Conservation (phyloP, 1,140 invertebrate genomes). For the Apis florea region DNA sequence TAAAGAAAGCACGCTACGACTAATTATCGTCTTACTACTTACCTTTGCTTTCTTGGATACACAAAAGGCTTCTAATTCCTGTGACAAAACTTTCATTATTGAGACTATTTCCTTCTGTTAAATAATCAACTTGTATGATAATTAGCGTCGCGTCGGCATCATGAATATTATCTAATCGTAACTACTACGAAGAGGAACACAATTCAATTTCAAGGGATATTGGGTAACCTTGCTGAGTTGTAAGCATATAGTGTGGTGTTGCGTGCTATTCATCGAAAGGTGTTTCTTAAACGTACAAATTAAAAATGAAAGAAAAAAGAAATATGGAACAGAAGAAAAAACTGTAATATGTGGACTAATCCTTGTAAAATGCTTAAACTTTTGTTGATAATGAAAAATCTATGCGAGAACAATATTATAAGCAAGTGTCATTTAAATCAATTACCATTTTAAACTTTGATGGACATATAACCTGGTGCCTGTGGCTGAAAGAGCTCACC, state of each 20-base stretch:
- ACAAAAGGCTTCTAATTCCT: conserved; percentile 64
- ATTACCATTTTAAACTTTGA: conserved; percentile 73
- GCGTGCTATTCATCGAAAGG: conserved; percentile 74
- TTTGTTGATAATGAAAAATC: conserved; percentile 79
- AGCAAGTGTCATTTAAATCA: conserved; percentile 75
- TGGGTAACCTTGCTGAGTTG: conserved; percentile 62
- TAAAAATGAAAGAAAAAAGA: conserved; percentile 65
- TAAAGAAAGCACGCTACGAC: conserved; percentile 69
- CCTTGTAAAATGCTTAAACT: conserved; percentile 78
- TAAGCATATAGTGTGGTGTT: conserved; percentile 71
- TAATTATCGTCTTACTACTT: conserved; percentile 73
- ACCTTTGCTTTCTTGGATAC: conserved; percentile 73
- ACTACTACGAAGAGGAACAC: conserved; percentile 64
- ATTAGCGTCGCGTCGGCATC: conserved; percentile 72
- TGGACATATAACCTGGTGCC: conserved; percentile 76
- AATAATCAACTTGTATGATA: conserved; percentile 75
- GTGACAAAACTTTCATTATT: conserved; percentile 63
- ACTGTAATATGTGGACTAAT: conserved; percentile 74
- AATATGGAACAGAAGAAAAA: conserved; percentile 61
- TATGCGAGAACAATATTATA: conserved; percentile 76
- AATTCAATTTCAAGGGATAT: conserved; percentile 65
- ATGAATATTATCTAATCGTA: conserved; percentile 73
- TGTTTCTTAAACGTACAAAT: conserved; percentile 77
- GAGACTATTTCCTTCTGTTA: conserved; percentile 65
- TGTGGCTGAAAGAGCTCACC: conserved; percentile 71